Evolutionary conservation across 2,797 vertebrate genomes (phyloP).

Genomic region (Myotis planiceps): DNA sequence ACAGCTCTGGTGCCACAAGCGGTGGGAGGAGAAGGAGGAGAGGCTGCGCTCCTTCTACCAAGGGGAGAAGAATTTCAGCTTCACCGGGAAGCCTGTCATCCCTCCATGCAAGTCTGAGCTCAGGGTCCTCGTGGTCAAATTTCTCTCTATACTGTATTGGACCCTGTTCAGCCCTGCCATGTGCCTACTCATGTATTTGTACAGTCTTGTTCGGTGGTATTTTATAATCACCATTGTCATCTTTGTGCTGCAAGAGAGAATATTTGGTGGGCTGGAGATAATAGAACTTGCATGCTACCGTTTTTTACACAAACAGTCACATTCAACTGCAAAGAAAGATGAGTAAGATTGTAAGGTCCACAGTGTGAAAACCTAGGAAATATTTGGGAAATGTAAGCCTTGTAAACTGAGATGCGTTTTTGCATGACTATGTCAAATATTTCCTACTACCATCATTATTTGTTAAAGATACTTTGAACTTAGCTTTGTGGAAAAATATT

Average conservation of each 20-base stretch:
- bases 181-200: slow-evolving; percentile 90
- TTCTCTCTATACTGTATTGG: slow-evolving; percentile 94
- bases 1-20: slow-evolving; percentile 94
- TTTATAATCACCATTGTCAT: slow-evolving; percentile 87
- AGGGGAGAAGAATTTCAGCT: slow-evolving; percentile 88
- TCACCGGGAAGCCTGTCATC: slow-evolving; percentile 85
- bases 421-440: slow-evolving; percentile 86
- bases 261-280: slow-evolving; percentile 94
- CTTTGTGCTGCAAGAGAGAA: slow-evolving; percentile 91
- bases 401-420: slow-evolving; percentile 77
- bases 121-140: slow-evolving; percentile 92
- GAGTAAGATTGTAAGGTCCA: slow-evolving; percentile 46
- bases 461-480: slow-evolving; percentile 84
- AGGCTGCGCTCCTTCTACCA: slow-evolving; percentile 93
- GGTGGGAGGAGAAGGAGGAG: slow-evolving; percentile 96
- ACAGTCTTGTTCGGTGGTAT: slow-evolving; percentile 90
- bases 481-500: slow-evolving; percentile 77
- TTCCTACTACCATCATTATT: slow-evolving; percentile 77
- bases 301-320: slow-evolving; percentile 81
- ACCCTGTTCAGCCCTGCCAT: slow-evolving; percentile 89
- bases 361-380: neutral
- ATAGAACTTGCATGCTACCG: slow-evolving; percentile 94
- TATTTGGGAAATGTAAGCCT: slow-evolving; percentile 65
- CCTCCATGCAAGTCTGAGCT: slow-evolving; percentile 96
- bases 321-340: slow-evolving; percentile 41